Base-by-base conservation (phyloP, 1,140 invertebrate genomes). In the Acyrthosiphon pisum region DNA sequence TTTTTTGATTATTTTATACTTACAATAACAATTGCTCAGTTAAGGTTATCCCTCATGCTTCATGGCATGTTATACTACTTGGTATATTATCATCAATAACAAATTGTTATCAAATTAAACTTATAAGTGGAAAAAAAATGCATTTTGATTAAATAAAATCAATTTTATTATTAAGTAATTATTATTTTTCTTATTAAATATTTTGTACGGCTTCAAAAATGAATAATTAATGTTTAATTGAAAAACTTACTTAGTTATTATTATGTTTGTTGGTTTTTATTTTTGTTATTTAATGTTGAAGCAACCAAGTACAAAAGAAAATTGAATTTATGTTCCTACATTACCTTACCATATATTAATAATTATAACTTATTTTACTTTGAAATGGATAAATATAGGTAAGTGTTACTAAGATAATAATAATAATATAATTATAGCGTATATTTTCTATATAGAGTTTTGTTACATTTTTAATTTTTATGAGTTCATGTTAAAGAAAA, bases 251-350 rank as follows among this genome's bases (percentile, higher is more conserved):
- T 53, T 89, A n/a, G 20, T 88, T 88, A 50, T 88, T 88, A 48
- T 50, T 88, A 88, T 88, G 30, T 88, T n/a, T n/a, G 86, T 50
- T 50, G 50, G 48, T 88, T 88, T 48, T 88, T 88, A n/a, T 88
- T 48, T 35, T 88, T 88, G 30, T 88, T 88, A 50, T 88, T 88
- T 48, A 88, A 50, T 88, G 87, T 53, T 88, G 18, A 88, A 88
- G 87, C 46, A 88, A 88, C 11, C 48, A 88, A 88, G 87, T 53
- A 30, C 44, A 88, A 88, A n/a, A n/a, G 46, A 50, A 88, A 53
- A 88, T 88, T 50, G 1, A 88, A 50, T 88, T 88, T 48, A 50
- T 88, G 46, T 48, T 50, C 14, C 86, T 88, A 88, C 86, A 8
- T 46, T 30, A 48, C 26, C 46, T 88, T 50, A 88, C 48, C 41